These are phyloP conservation scores for Trogon melanurus DNA, from an alignment of 2,113 vertebrate genomes.

Conservation along the genomic window DNA sequence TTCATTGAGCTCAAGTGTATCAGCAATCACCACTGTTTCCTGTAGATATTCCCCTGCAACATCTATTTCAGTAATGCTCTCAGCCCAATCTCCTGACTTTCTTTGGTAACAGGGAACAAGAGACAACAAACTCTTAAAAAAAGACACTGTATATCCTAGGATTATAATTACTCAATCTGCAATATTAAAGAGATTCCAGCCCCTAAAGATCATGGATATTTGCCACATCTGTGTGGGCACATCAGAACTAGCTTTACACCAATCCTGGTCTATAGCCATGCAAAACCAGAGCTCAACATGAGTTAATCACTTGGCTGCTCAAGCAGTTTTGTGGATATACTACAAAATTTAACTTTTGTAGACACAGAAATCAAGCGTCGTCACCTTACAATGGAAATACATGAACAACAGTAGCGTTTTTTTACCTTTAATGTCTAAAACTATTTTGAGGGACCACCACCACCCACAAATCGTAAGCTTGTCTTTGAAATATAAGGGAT, in stretches of 20 bases:
- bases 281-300: neutral
- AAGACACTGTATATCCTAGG: neutral
- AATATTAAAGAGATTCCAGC: slow-evolving; percentile 1
- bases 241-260: neutral
- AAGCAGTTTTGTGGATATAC: neutral
- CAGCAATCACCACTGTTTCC: neutral
- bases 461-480: neutral
- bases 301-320: neutral
- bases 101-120: neutral
- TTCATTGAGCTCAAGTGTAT: neutral
- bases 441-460: neutral
- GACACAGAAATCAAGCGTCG: neutral
- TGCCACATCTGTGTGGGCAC: neutral
- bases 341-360: neutral
- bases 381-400: neutral
- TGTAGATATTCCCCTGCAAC: neutral
- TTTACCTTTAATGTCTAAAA: neutral
- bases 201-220: neutral
- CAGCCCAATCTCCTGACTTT: neutral
- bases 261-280: neutral
- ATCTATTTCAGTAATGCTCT: neutral
- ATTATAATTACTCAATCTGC: neutral
- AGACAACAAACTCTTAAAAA: neutral
- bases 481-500: neutral
- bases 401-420: neutral